Conservation (phyloP, 2,797 vertebrate genomes). For the Sebastolobus altivelis region DNA sequence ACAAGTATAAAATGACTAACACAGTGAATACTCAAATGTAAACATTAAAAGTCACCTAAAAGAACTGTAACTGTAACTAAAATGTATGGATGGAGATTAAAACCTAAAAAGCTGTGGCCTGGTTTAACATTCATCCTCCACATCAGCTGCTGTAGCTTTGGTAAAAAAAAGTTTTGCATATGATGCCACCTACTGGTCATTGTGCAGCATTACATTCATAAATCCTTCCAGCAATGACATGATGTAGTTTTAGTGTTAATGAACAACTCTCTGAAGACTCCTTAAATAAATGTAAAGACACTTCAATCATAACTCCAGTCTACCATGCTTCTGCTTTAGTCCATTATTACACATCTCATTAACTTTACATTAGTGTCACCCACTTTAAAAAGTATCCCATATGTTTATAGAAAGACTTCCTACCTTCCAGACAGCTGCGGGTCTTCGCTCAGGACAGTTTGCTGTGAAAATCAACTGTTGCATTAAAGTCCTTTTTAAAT, state of each 20-base stretch:
- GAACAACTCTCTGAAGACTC: not conserved
- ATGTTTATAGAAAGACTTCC: not conserved
- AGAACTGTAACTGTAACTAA: not conserved
- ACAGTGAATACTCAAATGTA: not conserved
- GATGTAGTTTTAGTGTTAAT: not conserved
- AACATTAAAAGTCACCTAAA: no score
- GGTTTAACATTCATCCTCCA: not conserved
- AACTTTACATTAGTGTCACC: not conserved
- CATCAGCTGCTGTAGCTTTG: not conserved
- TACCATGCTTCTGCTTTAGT: not conserved
- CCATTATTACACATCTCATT: not conserved
- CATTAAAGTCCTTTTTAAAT: no score
- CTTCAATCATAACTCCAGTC: not conserved
- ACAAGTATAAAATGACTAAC: not conserved
- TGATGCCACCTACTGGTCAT: conserved; percentile 42
- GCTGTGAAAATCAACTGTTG: not conserved
- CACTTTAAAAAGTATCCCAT: not conserved
- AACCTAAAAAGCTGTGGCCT: not conserved
- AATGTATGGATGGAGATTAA: not conserved
- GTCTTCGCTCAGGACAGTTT: not conserved
- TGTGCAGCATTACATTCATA: conserved; percentile 2
- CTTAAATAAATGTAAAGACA: not conserved
- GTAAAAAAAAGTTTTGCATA: not conserved
- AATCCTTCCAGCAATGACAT: not conserved
- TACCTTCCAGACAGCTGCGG: not conserved